Evolutionary conservation across 2,113 vertebrate species (phyloP).

Genomic region (Puffinus mauretanicus): DNA sequence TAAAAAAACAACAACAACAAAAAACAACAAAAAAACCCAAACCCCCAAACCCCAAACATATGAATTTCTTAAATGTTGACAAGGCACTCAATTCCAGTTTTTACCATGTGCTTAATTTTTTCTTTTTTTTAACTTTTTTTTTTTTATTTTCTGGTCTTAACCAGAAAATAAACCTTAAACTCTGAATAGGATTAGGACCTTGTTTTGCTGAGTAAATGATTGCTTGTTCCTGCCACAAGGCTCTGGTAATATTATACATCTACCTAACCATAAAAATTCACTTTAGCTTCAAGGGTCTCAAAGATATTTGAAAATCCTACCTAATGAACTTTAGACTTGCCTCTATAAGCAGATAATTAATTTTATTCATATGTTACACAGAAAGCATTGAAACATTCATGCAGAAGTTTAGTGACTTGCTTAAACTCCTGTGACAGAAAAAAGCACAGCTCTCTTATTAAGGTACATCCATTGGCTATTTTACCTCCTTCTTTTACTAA

Average conservation of each 20-base stretch:
- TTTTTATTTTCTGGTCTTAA: not conserved
- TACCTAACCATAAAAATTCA: not conserved
- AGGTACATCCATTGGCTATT: not conserved
- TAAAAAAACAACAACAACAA: not conserved
- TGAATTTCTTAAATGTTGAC: not conserved
- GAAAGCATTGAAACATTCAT: not conserved
- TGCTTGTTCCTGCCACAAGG: not conserved
- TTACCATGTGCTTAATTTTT: not conserved
- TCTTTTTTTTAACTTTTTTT: rapidly evolving
- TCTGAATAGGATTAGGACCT: not conserved
- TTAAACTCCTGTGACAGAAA: not conserved
- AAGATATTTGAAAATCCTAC: not conserved
- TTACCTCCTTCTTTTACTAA: not conserved
- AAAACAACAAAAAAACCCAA: not conserved
- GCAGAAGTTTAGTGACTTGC: not conserved
- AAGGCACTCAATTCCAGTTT: not conserved
- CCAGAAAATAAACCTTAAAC: too few relatives aligned
- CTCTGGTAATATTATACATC: not conserved
- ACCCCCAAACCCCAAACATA: not conserved
- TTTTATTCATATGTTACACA: not conserved
- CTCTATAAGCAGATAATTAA: not conserved
- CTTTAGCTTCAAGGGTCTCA: not conserved
- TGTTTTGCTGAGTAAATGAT: not conserved
- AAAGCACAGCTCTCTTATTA: not conserved
- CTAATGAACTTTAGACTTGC: not conserved